Evolutionary conservation across 2,113 vertebrate genomes (phyloP).

Genomic region (Pipra filicauda): DNA sequence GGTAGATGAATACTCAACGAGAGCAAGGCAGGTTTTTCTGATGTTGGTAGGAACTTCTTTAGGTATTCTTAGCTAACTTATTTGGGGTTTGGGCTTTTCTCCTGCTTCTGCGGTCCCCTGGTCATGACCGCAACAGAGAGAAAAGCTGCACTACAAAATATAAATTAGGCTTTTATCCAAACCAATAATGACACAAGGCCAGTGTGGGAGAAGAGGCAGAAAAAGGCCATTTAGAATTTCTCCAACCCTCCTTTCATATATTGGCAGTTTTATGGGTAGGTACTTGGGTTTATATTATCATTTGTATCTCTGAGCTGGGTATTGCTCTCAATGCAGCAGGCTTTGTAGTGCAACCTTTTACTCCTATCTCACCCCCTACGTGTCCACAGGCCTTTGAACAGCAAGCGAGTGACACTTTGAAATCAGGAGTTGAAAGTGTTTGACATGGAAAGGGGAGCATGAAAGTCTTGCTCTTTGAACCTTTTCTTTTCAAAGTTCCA

Average conservation of each 20-base stretch:
- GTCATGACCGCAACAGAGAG: slow-evolving; percentile 17
- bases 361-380: slow-evolving; percentile 77
- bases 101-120: not conserved
- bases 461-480: slow-evolving; percentile 92
- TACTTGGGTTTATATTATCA: slow-evolving; percentile 65
- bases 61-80: slow-evolving; percentile 86
- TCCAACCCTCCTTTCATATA: slow-evolving; percentile 38
- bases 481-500: slow-evolving; percentile 78
- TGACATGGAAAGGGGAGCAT: slow-evolving; percentile 84
- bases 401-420: slow-evolving; percentile 86
- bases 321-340: slow-evolving; percentile 68
- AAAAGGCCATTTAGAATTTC: slow-evolving; percentile 47
- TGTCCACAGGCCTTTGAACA: slow-evolving; percentile 87
- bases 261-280: slow-evolving; percentile 71
- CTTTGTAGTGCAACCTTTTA: slow-evolving; percentile 89
- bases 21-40: slow-evolving; percentile 75
- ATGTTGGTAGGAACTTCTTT: slow-evolving; percentile 86
- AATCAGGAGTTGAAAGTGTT: slow-evolving; percentile 89
- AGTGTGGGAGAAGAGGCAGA: not conserved
- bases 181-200: slow-evolving; percentile 1
- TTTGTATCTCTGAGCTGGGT: slow-evolving; percentile 72
- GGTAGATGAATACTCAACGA: slow-evolving; percentile 82
- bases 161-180: slow-evolving; percentile 62
- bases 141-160: slow-evolving; percentile 61
- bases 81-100: slow-evolving; percentile 69